phyloP scores from a whole-genome alignment of 2,113 vertebrate genomes.

The Pterocles gutturalis region DNA sequence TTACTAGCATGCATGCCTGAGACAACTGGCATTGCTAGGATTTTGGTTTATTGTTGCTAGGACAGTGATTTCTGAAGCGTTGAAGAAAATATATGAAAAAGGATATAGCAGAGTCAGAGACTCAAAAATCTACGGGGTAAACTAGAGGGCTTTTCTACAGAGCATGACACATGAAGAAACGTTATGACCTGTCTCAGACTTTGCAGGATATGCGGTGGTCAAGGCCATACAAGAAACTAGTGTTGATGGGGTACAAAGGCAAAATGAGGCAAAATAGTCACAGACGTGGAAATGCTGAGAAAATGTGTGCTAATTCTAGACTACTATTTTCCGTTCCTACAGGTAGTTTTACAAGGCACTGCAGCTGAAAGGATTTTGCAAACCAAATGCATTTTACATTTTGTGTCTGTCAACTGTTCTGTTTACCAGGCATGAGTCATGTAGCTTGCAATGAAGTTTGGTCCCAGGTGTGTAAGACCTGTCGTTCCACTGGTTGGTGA shows the following conservation, averaged over 20 bases:
- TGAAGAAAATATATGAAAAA: background rate
- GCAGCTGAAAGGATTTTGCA: background rate
- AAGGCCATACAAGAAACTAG: background rate
- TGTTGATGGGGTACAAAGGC: background rate
- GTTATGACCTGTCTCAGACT: background rate
- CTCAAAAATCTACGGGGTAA: background rate
- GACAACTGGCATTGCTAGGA: background rate
- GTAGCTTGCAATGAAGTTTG: background rate
- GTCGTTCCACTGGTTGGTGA: background rate
- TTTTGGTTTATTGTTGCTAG: background rate
- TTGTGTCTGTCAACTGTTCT: background rate
- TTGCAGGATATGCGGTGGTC: background rate
- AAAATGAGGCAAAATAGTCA: background rate
- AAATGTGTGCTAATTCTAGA: background rate
- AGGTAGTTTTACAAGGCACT: background rate
- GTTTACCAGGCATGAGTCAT: background rate
- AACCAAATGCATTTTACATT: background rate
- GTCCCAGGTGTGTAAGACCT: background rate
- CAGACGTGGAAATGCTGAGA: background rate
- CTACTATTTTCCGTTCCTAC: background rate
- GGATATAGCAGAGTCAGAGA: background rate
- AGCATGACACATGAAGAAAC: background rate
- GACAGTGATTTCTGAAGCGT: background rate
- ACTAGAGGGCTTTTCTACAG: background rate
- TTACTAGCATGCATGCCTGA: background rate